These are phyloP conservation scores for Eubucco bourcierii DNA, from an alignment of 2,113 vertebrate genomes.

Conservation along the genomic window DNA sequence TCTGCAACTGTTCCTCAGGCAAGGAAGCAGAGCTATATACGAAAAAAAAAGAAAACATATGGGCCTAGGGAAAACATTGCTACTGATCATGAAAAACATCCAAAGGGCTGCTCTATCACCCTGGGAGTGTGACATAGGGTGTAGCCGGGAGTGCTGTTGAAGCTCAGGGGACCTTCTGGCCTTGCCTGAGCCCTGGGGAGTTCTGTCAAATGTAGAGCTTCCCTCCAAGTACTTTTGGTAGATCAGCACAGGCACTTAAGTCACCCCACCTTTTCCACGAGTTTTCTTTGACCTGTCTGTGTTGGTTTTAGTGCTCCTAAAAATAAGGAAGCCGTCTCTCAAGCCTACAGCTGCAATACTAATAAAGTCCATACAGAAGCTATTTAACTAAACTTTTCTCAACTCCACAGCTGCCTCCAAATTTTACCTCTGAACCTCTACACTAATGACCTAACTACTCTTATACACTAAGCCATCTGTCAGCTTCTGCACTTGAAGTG, in stretches of 20 bases:
- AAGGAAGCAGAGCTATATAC: slow-evolving; percentile 42
- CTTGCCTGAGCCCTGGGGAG: not conserved
- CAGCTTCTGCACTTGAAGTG: not conserved
- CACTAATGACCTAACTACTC: not conserved
- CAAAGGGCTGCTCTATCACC: not conserved
- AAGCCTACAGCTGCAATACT: not conserved
- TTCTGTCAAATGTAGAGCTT: not conserved
- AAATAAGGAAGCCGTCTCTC: not conserved
- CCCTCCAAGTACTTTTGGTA: fast-evolving
- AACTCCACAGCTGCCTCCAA: not conserved
- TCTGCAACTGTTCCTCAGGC: slow-evolving; percentile 53
- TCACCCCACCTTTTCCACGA: not conserved
- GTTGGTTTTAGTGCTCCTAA: not conserved
- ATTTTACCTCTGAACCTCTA: not conserved
- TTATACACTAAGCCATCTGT: not conserved
- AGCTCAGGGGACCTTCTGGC: not conserved
- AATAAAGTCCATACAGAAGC: not conserved
- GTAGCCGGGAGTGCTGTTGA: not conserved
- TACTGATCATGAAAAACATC: slow-evolving; percentile 30
- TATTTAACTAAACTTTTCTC: not conserved
- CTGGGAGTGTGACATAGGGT: fast-evolving
- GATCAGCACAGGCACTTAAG: not conserved
- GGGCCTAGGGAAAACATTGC: slow-evolving; percentile 25
- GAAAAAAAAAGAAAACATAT: slow-evolving; percentile 8
- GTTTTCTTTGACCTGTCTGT: not conserved